Evolutionary conservation across 2,113 vertebrate species (phyloP).

Genomic region (Pangasianodon hypophthalmus): DNA sequence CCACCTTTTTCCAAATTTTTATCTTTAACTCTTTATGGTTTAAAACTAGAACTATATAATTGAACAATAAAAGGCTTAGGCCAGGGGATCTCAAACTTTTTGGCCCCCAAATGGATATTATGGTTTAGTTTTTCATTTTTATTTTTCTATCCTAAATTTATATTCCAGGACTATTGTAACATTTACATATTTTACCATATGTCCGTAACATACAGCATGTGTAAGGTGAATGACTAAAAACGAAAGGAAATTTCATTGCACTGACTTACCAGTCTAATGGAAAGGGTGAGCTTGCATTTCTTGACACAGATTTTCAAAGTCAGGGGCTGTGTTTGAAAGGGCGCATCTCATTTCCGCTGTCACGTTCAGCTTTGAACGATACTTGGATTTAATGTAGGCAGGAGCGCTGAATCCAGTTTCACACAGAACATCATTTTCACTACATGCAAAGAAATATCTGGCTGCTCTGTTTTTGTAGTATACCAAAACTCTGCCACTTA

Average conservation of each 20-base stretch:
- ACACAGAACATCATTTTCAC: conserved; percentile 1
- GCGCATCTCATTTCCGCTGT: background rate
- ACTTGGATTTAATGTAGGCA: background rate
- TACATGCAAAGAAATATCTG: background rate
- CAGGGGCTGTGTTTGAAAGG: background rate
- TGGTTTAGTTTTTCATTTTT: too few relatives aligned
- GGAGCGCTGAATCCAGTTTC: background rate
- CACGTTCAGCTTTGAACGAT: background rate
- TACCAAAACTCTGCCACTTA: background rate
- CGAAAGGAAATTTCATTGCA: background rate
- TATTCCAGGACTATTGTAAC: background rate
- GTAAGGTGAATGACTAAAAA: background rate
- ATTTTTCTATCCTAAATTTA: too few relatives aligned
- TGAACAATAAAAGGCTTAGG: background rate
- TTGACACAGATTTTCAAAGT: conserved; percentile 14
- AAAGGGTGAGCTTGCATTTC: background rate
- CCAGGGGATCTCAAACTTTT: too few relatives aligned
- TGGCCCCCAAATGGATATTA: too few relatives aligned
- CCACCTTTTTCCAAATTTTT: background rate
- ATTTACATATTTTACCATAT: background rate
- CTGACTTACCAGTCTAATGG: background rate
- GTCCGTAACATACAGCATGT: background rate
- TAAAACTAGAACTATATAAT: background rate
- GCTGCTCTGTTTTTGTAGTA: background rate
- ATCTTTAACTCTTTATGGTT: background rate